Percentiles rank a stretch among this genome's conserved stretches.
These are phyloP conservation scores for Phataginus tetradactyla DNA, from an alignment of 2,797 vertebrate genomes.

Conservation along the genomic window DNA sequence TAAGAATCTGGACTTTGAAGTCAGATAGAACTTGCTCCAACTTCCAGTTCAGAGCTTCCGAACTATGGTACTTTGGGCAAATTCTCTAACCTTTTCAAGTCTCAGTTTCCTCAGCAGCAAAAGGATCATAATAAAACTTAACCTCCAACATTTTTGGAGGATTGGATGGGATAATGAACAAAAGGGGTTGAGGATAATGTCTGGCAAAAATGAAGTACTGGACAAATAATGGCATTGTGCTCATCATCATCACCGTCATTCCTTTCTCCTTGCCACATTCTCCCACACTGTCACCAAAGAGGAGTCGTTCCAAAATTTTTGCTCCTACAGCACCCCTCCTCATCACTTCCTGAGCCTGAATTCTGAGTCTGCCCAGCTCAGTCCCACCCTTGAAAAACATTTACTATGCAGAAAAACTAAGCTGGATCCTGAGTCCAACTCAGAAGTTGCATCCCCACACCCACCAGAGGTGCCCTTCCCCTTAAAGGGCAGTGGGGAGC, in stretches of 20 bases:
- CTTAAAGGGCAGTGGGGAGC: neutral
- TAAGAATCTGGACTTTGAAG: neutral
- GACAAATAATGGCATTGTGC: neutral
- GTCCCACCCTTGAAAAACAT: neutral
- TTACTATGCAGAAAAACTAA: neutral
- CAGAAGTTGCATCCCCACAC: neutral
- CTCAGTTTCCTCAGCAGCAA: neutral
- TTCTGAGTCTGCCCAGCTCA: neutral
- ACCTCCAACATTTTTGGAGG: neutral
- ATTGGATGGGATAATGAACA: neutral
- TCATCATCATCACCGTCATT: too few species aligned
- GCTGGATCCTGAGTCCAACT: neutral
- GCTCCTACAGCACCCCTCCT: neutral
- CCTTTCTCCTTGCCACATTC: neutral
- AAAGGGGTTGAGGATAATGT: neutral
- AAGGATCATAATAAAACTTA: neutral
- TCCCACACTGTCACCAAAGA: neutral
- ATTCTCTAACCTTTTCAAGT: neutral
- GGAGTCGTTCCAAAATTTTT: neutral
- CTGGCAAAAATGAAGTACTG: neutral
- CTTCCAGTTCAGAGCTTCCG: neutral
- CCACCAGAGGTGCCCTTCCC: neutral
- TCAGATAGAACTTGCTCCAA: constrained; percentile 5
- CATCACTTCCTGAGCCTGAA: neutral
- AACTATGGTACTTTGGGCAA: neutral